Evolutionary conservation across 2,113 vertebrate genomes (phyloP).

Genomic region (Neopipo cinnamomea): DNA sequence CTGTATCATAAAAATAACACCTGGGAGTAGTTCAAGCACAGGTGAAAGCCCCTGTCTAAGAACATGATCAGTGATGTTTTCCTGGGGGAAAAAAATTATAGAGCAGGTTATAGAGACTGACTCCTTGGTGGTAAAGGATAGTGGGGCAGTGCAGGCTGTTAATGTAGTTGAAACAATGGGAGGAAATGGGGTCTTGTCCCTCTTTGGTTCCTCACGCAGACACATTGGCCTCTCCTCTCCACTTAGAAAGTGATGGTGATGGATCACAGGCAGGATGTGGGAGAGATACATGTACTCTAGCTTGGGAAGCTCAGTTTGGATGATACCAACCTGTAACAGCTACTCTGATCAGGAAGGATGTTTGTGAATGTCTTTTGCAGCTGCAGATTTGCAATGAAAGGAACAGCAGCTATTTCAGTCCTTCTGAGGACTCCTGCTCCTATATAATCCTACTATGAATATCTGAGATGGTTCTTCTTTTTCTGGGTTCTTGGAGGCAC

Average conservation of each 20-base stretch:
- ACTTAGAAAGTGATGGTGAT: neutral
- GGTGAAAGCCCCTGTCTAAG: neutral
- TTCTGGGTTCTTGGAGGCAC: neutral
- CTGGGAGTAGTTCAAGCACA: neutral
- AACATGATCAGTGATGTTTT: neutral
- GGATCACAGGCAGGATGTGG: neutral
- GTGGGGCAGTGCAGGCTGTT: neutral
- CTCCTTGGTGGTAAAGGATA: rapidly evolving
- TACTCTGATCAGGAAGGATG: neutral
- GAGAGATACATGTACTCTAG: rapidly evolving
- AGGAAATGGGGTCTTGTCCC: neutral
- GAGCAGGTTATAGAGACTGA: neutral
- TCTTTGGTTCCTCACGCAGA: neutral
- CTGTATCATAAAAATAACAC: neutral
- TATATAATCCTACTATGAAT: neutral
- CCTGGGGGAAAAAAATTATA: neutral
- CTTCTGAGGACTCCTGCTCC: neutral
- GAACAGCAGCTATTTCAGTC: neutral
- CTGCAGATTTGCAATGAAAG: neutral
- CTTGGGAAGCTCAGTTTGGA: neutral
- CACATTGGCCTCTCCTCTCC: neutral
- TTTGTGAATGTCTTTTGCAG: neutral
- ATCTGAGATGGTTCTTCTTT: neutral
- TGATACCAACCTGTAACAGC: neutral
- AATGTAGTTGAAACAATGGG: neutral